Base-by-base conservation (phyloP, 2,888 invertebrate species). In the Drosophila infuscata region DNA sequence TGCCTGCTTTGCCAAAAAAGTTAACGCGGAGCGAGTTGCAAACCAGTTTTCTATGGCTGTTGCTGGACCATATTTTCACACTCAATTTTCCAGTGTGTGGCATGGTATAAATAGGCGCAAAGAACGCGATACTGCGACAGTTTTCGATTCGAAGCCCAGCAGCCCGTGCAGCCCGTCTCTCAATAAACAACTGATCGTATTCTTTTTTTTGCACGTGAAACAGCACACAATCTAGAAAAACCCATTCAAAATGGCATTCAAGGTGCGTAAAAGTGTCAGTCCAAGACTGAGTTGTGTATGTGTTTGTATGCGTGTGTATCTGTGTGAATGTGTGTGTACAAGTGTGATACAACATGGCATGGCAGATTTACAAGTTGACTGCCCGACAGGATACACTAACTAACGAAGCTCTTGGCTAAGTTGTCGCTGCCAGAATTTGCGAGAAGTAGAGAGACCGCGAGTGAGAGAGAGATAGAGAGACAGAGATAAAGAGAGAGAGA, bases 51-150 rank as follows among this genome's bases (percentile, higher is more conserved):
- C 62, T 63, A 60, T 63, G 54, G 66, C 79, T 63, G 76, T 52
- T 25, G 68, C 64, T 83, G 71, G 70, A 82, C 66, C 79, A 83
- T 73, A 75, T 81, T 83, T 75, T 69, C 67, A 33, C 70, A 25
- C 74, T 79, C 70, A 70, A 41, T 74, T 68, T 79, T 67, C 48
- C 63, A 73, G 64, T 54, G 52, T n/a, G 59, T 36, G 29, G n/a
- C 41, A 70, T 60, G 58, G 80, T 89, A 89, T 89, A 89, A 89
- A 89, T 89, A 89, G 77, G 79, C 82, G 76, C 83, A 76, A 81
- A 88, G 83, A 91, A 89, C 83, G 65, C 81, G 72, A 70, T 62
- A 76, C 67, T 82, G 84, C 82, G 82, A 84, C 91, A 91, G 91
- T 91, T 91, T 80, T 77, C 76, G 43, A 79, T 75, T 56, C 80